Evolutionary conservation across 2,113 vertebrate species (phyloP), one percentile per base, ranked within the genome.

Genomic region (Tachycineta bicolor): DNA sequence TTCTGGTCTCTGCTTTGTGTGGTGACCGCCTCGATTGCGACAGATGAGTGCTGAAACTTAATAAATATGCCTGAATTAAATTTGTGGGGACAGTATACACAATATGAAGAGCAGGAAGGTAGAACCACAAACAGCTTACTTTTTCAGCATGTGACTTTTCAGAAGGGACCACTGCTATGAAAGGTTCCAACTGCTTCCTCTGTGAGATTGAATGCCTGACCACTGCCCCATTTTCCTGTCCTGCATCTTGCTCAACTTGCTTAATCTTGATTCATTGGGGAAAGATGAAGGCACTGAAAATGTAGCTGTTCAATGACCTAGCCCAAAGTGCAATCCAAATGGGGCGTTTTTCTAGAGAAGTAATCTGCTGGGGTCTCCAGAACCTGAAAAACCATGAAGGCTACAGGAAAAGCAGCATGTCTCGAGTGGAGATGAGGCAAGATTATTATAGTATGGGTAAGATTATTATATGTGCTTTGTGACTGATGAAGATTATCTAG

Each of bases 291-390:
- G 21, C n/a, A 64, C 14, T 56, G 60, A 84, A 83, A 83, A 82
- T 44, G 7, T 46, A 58, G 5, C 28, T 58, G 4, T 52, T 82
- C 19, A 41, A 23, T 43, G 11, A 62, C 26, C 10, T 69, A 69
- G 52, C 9, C 23, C 9, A 22, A 59, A 75, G 11, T 34, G 5
- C 24, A 60, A 41, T 31, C 12, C 25, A 12, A 64, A 58, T 41
- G 46, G 11, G 9, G 31, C 71, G 5, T 0, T 0, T 76, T 53
- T 55, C 23, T n/a, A 17, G 5, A 33, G 28, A 21, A 49, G 26
- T 37, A 37, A 50, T 58, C 39, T 94, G 7, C 37, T 65, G 31
- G 33, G n/a, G 8, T 79, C 8, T 50, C 49, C 18, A 37, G 16
- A 83, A 59, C 4, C 31, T 34, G 15, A 39, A 43, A 31, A 41